Percentiles rank a stretch among this genome's conserved stretches.
phyloP scores from a whole-genome alignment of 2,888 invertebrate genomes.

The Tetheella fluctuosa region DNA sequence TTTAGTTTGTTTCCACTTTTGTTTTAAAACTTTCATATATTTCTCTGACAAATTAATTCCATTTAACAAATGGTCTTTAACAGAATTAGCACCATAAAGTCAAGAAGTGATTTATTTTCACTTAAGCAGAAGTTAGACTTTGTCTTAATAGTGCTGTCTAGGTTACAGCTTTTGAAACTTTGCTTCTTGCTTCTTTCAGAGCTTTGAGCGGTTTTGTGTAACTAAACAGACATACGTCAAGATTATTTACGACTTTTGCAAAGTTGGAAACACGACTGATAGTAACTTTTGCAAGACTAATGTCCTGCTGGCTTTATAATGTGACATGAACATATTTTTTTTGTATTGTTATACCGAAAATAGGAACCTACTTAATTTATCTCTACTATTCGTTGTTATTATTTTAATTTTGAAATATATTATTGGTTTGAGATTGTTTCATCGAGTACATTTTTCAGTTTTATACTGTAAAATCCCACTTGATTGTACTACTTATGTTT shows the following conservation, averaged over 20 bases:
- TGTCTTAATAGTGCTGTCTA: background rate
- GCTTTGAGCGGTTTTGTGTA: conserved; percentile 1
- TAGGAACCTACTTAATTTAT: background rate
- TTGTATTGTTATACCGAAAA: background rate
- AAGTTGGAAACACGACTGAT: conserved; percentile 16
- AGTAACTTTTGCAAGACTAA: conserved; percentile 15
- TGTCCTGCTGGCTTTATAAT: conserved; percentile 5
- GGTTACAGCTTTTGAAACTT: background rate
- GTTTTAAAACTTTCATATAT: too few species aligned
- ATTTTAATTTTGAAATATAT: too few species aligned
- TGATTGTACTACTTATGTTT: too few species aligned
- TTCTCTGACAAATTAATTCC: too few species aligned
- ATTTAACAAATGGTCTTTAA: background rate
- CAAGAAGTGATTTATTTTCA: background rate
- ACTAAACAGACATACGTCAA: conserved; percentile 21
- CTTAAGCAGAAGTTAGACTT: background rate
- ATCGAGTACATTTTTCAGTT: too few species aligned
- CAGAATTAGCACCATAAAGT: background rate
- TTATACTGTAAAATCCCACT: too few species aligned
- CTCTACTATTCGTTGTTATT: background rate
- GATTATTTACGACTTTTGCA: conserved; percentile 22
- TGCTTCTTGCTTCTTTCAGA: background rate
- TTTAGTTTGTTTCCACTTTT: too few species aligned
- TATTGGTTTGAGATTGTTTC: too few species aligned
- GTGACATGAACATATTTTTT: background rate